Conservation (phyloP, 2,888 invertebrate genomes). For the Parnassius orleans region DNA sequence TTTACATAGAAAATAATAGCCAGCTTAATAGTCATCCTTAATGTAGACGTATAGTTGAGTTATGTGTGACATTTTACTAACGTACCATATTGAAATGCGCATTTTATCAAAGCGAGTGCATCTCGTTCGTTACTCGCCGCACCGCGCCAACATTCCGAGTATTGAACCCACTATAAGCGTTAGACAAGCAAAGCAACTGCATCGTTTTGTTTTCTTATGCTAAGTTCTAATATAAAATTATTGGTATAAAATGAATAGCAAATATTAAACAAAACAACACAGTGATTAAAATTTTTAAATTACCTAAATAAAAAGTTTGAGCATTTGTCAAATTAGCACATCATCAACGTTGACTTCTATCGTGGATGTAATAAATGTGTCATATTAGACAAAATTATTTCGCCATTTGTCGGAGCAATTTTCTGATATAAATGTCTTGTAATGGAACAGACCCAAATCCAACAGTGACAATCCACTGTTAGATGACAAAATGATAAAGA, state of each 20-base stretch:
- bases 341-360: no score
- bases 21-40: not conserved
- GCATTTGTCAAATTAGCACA: no score
- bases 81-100: conserved; percentile 59
- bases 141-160: conserved; percentile 43
- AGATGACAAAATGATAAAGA: no score
- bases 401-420: no score
- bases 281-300: not conserved
- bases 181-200: conserved; percentile 46
- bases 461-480: no score
- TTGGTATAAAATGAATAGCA: not conserved
- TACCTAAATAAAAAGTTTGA: not conserved
- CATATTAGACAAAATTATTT: no score
- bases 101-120: conserved; percentile 64
- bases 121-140: conserved; percentile 71
- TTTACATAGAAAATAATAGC: no score
- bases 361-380: no score
- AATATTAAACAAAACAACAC: not conserved
- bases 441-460: no score
- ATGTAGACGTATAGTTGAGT: conserved; percentile 10
- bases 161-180: conserved; percentile 73
- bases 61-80: conserved; percentile 20
- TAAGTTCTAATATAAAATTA: not conserved
- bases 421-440: no score
- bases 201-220: not conserved